Evolutionary conservation across 1,140 invertebrate genomes (phyloP), one percentile per base, ranked within the genome.

Genomic region (Dryas iulia): DNA sequence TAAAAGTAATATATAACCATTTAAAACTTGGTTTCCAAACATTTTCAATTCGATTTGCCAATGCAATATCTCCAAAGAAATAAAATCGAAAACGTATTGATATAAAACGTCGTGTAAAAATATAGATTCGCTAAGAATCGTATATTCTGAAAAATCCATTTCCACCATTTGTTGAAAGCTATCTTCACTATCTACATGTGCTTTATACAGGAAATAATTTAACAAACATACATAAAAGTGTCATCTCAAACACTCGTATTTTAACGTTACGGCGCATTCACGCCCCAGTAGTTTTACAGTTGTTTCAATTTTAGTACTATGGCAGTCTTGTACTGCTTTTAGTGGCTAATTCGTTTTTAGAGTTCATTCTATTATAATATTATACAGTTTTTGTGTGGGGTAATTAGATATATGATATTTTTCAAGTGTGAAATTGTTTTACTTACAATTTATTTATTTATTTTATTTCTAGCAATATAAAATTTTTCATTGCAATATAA

Each of bases 151-250:
- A 47, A 47, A 18, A 47, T 47, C 39, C 14, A 47, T 47, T 47
- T 47, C 14, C 18, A 47, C 39, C 7, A 47, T 47, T 47, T 47
- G 39, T 18, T 47, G 39, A 47, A 47, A 47, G 39, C 18, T 18
- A 47, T 47, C 39, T 47, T 21, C 18, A 21, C 14, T 21, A 47
- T 47, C 18, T 31, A 47, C 39, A 28, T 28, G 18, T 10, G 3
- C 39, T 47, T 47, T 21, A 18, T 47, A 47, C n/a, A 47, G 39
- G 39, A 47, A 47, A 47, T 47, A 47, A 47, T 47, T 47, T 47
- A 47, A 47, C 39, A 47, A 47, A 47, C 39, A 8, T 10, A n/a
- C 39, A 47, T 47, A 47, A 47, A 47, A 47, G 39, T 47, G 39
- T 47, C 39, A 21, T 47, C 39, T 47, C 39, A 47, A 47, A 47